Base-by-base conservation (phyloP, 2,113 vertebrate genomes). In the Natator depressus region DNA sequence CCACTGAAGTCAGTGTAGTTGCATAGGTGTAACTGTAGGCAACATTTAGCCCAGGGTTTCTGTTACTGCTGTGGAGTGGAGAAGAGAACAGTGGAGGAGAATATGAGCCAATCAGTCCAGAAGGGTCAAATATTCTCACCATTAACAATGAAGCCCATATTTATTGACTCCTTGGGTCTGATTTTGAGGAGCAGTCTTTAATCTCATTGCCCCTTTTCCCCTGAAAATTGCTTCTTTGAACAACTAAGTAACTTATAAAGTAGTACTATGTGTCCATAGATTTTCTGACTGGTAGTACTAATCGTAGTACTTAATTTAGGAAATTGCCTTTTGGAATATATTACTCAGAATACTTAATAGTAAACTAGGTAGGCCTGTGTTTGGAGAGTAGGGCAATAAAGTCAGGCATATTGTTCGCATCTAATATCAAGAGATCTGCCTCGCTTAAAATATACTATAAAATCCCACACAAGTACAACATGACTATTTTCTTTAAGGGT, bases 51-150 rank as follows among this genome's bases (percentile, higher is more conserved):
- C 0, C 85, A 54, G 72, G 57, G 91, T 93, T 80, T 95, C 83
- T 97, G 93, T 97, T 97, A 95, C 89, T 96, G 65, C 87, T 96
- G 42, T 42, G 42, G 42, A 42, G 42, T 42, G 42, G 42, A 42
- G 94, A 95, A 85, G 93, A 54, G 54, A 95, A 91, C 90, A 93
- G 49, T n/a, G 27, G 91, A 89, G 85, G 90, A 96, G 78, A 89
- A 85, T 46, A 72, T 27, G 75, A 92, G 95, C 87, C 97, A 97
- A 2, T 93, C 96, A 89, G 69, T 31, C 84, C 42, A 96, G 93
- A 96, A 96, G 85, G 22, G 11, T 82, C 93, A 79, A 93, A 80
- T 93, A 89, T 93, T 95, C 82, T 88, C 80, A 29, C 91, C 55
- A 85, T 89, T 84, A 94, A 92, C 65, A 82, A 89, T 95, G 91